A percentile compares a stretch with the other conserved stretches of the same genome.
Evolutionary conservation across 35 echinoderm and acorn worm species (phyloP).

Genomic region (Amphiura filiformis): DNA sequence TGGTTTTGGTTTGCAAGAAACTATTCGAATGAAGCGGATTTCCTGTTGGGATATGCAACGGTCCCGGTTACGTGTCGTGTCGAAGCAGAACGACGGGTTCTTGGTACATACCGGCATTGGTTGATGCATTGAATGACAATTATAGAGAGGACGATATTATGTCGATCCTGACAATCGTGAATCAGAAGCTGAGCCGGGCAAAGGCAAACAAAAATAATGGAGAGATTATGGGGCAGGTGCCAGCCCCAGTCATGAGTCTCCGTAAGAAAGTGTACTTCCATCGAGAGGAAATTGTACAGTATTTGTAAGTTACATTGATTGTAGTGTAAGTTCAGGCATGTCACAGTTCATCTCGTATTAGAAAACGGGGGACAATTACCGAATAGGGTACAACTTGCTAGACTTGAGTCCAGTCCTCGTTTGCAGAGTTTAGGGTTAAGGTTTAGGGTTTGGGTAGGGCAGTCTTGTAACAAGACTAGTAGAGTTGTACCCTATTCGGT

Average conservation of each 20-base stretch:
- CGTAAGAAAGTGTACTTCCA: slow-evolving; percentile 22
- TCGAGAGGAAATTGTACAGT: not conserved
- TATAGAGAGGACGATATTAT: not conserved
- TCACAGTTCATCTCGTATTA: too few relatives aligned
- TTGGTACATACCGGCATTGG: slow-evolving; percentile 42
- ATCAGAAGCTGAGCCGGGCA: not conserved
- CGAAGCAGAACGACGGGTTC: slow-evolving; percentile 14
- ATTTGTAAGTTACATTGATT: not conserved
- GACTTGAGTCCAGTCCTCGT: too few relatives aligned
- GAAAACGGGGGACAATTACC: too few relatives aligned
- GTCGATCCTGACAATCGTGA: not conserved
- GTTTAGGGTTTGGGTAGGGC: too few relatives aligned
- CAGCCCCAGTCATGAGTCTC: slow-evolving; percentile 33
- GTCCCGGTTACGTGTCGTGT: slow-evolving; percentile 47
- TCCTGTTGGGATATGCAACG: slow-evolving; percentile 49
- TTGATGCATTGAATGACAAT: not conserved
- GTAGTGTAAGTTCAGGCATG: too few relatives aligned
- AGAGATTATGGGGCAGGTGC: slow-evolving; percentile 20
- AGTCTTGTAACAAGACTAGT: too few relatives aligned
- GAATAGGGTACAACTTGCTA: too few relatives aligned
- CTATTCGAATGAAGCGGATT: slow-evolving; percentile 50
- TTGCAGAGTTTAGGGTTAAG: too few relatives aligned
- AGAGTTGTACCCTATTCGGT: too few relatives aligned
- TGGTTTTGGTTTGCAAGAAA: not conserved
- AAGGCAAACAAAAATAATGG: not conserved